Conservation (phyloP, 2,797 vertebrate genomes). For the Lemur catta region DNA sequence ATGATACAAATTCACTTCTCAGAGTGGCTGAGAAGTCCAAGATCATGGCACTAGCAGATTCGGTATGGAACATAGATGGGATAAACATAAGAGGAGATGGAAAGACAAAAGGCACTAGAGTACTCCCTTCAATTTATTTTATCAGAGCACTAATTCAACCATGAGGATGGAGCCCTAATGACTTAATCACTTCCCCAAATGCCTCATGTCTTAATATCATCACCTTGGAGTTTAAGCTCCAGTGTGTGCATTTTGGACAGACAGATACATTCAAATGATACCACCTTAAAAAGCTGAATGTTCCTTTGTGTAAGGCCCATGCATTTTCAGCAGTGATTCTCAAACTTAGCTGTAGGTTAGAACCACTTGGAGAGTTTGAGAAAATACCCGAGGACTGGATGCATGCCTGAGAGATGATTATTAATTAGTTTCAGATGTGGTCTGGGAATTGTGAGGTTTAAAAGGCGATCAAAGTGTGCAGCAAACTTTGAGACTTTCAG, state of each 20-base stretch:
- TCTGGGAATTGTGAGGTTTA: not conserved
- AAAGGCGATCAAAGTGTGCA: fast-evolving
- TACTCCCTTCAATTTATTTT: not conserved
- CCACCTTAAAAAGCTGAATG: not conserved
- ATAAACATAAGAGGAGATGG: not conserved
- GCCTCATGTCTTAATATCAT: not conserved
- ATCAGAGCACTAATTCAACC: not conserved
- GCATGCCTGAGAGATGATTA: not conserved
- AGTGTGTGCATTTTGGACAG: not conserved
- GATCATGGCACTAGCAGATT: not conserved
- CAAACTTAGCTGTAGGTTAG: not conserved
- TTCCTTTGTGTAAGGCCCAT: not conserved
- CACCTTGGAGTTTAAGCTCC: not conserved
- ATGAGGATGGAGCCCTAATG: not conserved
- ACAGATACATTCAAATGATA: not conserved
- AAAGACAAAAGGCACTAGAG: not conserved
- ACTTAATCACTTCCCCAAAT: not conserved
- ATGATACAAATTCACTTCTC: not conserved
- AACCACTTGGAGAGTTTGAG: not conserved
- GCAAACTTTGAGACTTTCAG: not conserved
- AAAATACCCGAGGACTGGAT: not conserved
- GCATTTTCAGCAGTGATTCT: not conserved
- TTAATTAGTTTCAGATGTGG: not conserved
- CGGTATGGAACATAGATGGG: too few relatives aligned
- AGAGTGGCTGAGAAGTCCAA: not conserved